Base-by-base conservation (phyloP, 2,113 vertebrate species). In the Dunckerocampus dactyliophorus region DNA sequence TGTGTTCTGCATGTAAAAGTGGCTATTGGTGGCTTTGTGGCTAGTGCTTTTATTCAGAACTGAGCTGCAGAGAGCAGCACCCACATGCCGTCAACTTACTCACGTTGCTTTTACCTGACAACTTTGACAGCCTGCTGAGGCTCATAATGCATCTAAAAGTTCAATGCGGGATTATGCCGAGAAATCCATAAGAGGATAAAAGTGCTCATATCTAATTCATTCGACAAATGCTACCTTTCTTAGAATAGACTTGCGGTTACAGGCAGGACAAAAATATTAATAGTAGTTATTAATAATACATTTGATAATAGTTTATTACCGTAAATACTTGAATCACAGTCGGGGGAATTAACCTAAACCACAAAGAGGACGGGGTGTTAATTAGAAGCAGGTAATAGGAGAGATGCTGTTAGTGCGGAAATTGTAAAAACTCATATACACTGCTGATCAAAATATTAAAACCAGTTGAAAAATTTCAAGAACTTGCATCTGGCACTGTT, bases 111-210 rank as follows among this genome's bases (percentile, higher is more conserved):
- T 69, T 63, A 75, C 55, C 59, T 68, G 54, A 73, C 62, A 68
- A 67, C 21, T 17, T 43, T 69, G 65, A 75, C 57, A 55, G 65
- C 65, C 34, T 72, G 51, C 66, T 53, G 53, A 31, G 58, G 62
- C 75, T 71, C 70, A 77, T 59, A 62, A 69, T 62, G 54, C 62
- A 64, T 51, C 20, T 45, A 47, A 52, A 68, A 69, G 74, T 78
- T 80, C 64, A 79, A 21, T 31, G 56, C 52, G 17, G 53, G 69
- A 82, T 83, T 75, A 80, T 71, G 51, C 62, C 54, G 55, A 69
- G 39, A 59, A 74, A 77, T 73, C 55, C 69, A 62, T 70, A 49
- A 67, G 50, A 49, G 65, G 66, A 76, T 69, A 77, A 72, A 65
- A 62, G 69, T 65, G 47, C 79, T 47, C 59, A 57, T 67, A 63